These are phyloP conservation scores for Sebastes iracundus DNA, from an alignment of 2,797 vertebrate species.

Conservation along the genomic window DNA sequence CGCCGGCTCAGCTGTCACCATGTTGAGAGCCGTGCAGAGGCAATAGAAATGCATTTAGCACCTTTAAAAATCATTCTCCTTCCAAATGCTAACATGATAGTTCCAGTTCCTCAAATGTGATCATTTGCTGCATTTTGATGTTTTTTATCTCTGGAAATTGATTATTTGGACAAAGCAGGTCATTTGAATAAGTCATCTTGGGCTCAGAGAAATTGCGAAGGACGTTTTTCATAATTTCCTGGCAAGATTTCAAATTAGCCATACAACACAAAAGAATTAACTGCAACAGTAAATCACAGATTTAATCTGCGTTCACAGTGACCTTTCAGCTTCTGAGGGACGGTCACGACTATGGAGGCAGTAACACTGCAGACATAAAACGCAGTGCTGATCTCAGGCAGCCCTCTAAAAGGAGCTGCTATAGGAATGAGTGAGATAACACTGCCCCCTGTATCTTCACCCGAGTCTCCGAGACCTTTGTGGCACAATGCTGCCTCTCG, in stretches of 20 bases:
- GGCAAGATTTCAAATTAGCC: conserved; percentile 13
- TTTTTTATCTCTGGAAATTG: background rate
- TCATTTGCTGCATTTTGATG: background rate
- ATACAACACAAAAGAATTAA: background rate
- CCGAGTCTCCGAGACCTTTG: background rate
- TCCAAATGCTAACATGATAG: background rate
- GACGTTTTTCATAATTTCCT: background rate
- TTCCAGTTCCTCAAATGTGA: background rate
- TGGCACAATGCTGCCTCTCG: background rate
- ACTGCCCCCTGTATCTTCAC: conserved; percentile 62
- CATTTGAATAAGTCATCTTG: background rate
- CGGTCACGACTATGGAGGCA: conserved; percentile 38
- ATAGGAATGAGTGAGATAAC: conserved; percentile 58
- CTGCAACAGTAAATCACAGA: conserved; percentile 40
- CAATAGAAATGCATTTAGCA: no score
- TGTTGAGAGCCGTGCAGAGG: no score
- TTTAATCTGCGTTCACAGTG: conserved; percentile 42
- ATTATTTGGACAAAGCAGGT: background rate
- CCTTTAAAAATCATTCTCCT: background rate
- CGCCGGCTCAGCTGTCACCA: no score
- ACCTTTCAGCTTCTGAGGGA: conserved; percentile 61
- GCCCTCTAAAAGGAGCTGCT: conserved; percentile 29
- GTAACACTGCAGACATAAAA: conserved; percentile 50
- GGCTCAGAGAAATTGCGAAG: background rate
- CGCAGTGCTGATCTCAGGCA: conserved; percentile 33